Base-by-base conservation (phyloP, 2,888 invertebrate species). In the Erebia aethiops region DNA sequence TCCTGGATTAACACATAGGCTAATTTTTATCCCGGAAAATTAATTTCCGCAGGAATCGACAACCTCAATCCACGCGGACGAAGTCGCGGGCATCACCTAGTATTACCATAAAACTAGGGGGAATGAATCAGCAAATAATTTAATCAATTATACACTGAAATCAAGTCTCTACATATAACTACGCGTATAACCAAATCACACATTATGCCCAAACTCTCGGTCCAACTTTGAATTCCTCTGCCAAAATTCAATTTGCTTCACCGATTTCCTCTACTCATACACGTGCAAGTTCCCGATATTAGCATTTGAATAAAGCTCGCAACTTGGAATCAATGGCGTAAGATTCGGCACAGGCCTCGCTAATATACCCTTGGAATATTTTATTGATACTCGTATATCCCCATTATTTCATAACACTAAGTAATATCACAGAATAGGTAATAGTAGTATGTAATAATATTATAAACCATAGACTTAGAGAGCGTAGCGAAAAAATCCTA, bases 281-380 rank as follows among this genome's bases (percentile, higher is more conserved):
- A 64, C 64, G 64, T 54, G 35, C n/a, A 64, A 64, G 41, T 64
- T 64, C 41, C 16, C 64, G 49, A 67, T 63, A 71, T 71, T 71
- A 49, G 67, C 62, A 71, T 71, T 63, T 71, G 67, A 71, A 71
- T 62, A 18, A 51, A 52, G 67, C 18, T 62, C 41, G 43, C 54
- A 62, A 70, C 46, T 66, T 51, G 57, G 65, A 67, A 67, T 71
- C 71, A 71, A 67, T 71, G 57, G 51, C 67, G 67, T 67, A 62
- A 41, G 52, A 71, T 63, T 67, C 67, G 67, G 57, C 57, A 49
- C 66, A 67, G 56, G 67, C 57, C 46, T 18, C 56, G 54, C 49
- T 63, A 41, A 46, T 61, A 67, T 57, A 64, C 26, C 16, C 13
- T 8, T 16, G 26, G n/a, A 52, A 64, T 64, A 64, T 41, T 52